A percentile compares a stretch with the other conserved stretches of the same genome.
These are phyloP conservation scores for Andricus quercusramuli DNA, from an alignment of 2,888 invertebrate species.

Conservation along the genomic window DNA sequence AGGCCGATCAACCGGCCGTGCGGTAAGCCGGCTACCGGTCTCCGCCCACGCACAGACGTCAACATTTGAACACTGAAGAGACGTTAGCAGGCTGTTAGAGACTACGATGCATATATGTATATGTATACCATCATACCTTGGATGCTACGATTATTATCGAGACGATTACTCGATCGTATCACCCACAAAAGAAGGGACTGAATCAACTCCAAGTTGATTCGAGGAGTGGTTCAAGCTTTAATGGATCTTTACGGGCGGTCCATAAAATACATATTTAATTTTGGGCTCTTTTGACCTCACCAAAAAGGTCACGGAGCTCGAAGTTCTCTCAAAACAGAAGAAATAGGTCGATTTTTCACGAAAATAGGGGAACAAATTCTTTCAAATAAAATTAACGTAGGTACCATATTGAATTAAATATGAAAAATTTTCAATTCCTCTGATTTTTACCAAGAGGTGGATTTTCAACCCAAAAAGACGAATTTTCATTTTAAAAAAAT, in stretches of 20 bases:
- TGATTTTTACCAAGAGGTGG: too few species aligned
- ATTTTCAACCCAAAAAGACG: too few species aligned
- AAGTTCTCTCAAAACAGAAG: too few species aligned
- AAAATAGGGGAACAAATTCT: too few species aligned
- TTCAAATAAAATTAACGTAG: too few species aligned
- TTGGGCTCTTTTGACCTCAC: too few species aligned
- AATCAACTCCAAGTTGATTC: background rate
- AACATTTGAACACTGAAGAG: slow-evolving; percentile 38
- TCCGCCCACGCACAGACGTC: slow-evolving; percentile 71
- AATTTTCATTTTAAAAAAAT: too few species aligned
- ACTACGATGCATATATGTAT: background rate
- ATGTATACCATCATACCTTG: background rate
- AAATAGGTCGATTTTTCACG: too few species aligned
- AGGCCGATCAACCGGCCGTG: slow-evolving; percentile 75
- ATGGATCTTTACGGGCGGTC: background rate
- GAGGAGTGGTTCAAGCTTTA: background rate
- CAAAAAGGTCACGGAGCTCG: too few species aligned
- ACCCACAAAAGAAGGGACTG: background rate
- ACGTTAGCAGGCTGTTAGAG: background rate
- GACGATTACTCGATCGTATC: background rate
- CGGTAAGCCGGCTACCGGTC: slow-evolving; percentile 73
- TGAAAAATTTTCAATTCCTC: too few species aligned
- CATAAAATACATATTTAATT: too few species aligned
- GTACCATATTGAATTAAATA: too few species aligned
- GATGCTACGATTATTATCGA: background rate